phyloP scores from a whole-genome alignment of 2,888 invertebrate species.

The Pollenia labialis region DNA sequence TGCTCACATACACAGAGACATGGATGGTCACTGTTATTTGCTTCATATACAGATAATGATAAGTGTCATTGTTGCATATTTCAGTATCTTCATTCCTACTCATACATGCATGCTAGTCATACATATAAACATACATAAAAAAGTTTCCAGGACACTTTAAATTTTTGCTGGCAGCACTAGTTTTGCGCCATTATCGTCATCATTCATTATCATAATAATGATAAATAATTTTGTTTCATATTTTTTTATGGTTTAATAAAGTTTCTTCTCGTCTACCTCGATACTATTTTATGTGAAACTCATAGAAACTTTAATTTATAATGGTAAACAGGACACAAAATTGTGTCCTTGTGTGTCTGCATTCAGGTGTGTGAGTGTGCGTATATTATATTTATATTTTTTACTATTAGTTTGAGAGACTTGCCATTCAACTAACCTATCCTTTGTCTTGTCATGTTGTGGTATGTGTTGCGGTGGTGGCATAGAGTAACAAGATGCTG shows the following conservation, averaged over 20 bases:
- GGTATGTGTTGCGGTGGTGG: conserved; percentile 92
- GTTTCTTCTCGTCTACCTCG: conserved; percentile 41
- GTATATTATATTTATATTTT: conserved; percentile 33
- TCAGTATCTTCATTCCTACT: conserved; percentile 55
- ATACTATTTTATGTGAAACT: conserved; percentile 18
- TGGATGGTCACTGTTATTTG: conserved; percentile 11
- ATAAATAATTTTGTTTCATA: conserved; percentile 44
- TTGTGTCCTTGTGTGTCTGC: conserved; percentile 4
- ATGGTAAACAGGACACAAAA: conserved; percentile 42
- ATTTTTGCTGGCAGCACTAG: conserved; percentile 14
- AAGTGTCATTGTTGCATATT: conserved; percentile 77
- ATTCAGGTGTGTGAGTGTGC: conserved; percentile 4
- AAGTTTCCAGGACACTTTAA: conserved; percentile 28
- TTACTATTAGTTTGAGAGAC: conserved; percentile 69
- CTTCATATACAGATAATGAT: conserved; percentile 36
- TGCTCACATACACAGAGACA: conserved; percentile 11
- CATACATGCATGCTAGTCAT: background rate
- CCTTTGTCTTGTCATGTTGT: conserved; percentile 89
- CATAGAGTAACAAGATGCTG: conserved; percentile 92
- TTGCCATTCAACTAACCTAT: conserved; percentile 83
- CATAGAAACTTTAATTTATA: conserved; percentile 10
- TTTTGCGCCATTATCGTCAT: conserved; percentile 46
- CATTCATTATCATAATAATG: conserved; percentile 73
- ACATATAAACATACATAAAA: too few relatives aligned
- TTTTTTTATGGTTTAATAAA: conserved; percentile 48